Evolutionary conservation across 2,113 vertebrate species (phyloP).

Genomic region (Morone saxatilis): DNA sequence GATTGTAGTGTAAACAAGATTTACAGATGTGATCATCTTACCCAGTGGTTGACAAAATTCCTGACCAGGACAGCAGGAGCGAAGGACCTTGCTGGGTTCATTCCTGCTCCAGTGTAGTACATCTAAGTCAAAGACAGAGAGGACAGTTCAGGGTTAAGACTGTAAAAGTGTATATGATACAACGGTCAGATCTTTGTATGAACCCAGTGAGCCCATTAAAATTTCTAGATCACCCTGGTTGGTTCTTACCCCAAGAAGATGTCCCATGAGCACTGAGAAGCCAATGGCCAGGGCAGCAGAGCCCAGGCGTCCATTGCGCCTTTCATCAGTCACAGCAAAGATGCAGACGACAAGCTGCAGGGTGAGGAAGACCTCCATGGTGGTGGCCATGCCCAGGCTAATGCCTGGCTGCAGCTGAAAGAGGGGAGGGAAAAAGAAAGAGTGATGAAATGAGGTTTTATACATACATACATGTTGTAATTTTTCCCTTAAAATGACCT

Average conservation of each 20-base stretch:
- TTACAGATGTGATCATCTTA: conserved; percentile 76
- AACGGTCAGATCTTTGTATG: background rate
- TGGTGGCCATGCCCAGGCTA: conserved; percentile 93
- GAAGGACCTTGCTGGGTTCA: conserved; percentile 97
- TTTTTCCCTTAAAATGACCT: background rate
- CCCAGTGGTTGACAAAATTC: conserved; percentile 97
- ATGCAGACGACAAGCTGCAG: conserved; percentile 94
- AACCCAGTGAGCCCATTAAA: background rate
- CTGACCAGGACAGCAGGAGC: conserved; percentile 93
- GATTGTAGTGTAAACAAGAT: background rate
- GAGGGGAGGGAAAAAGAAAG: background rate
- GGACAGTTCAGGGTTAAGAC: background rate
- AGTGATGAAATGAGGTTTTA: background rate
- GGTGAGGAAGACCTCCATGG: conserved; percentile 94
- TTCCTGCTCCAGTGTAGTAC: conserved; percentile 94
- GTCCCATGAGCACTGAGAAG: conserved; percentile 93
- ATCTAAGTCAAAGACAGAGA: conserved; percentile 83
- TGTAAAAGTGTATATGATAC: fast-evolving
- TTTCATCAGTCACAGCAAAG: conserved; percentile 93
- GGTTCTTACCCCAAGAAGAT: conserved; percentile 94
- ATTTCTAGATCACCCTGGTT: background rate
- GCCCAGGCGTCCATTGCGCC: conserved; percentile 90
- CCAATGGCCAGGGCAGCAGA: conserved; percentile 92
- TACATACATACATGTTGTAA: background rate
- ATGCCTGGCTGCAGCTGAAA: conserved; percentile 91